phyloP scores from a whole-genome alignment of 2,888 invertebrate genomes.

The Rotaria socialis region DNA sequence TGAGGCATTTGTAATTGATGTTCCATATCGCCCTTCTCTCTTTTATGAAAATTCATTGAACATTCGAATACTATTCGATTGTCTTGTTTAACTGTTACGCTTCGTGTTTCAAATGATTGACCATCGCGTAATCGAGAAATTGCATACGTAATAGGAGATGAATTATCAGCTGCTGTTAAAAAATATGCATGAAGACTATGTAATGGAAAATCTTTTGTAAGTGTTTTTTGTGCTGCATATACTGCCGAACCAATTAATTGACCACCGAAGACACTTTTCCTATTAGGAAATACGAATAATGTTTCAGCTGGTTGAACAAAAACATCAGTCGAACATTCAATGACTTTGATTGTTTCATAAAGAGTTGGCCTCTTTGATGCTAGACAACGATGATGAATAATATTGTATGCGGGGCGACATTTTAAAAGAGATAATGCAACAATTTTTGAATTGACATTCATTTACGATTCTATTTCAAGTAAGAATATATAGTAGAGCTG shows the following conservation, averaged over 20 bases:
- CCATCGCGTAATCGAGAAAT: neutral
- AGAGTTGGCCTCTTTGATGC: neutral
- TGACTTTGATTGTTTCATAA: neutral
- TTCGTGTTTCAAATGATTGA: constrained; percentile 8
- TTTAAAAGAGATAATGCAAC: neutral
- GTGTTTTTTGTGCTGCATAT: neutral
- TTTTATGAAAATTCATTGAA: constrained; percentile 9
- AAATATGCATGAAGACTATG: constrained; percentile 10
- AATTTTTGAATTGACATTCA: neutral
- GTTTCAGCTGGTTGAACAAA: constrained; percentile 6
- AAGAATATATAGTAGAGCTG: too few species aligned
- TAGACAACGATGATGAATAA: neutral
- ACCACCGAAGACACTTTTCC: constrained; percentile 9
- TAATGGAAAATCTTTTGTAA: neutral
- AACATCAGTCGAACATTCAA: neutral
- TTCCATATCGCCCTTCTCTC: neutral
- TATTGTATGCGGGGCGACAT: neutral
- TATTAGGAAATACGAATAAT: neutral
- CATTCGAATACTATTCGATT: neutral
- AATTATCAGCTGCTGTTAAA: constrained; percentile 10
- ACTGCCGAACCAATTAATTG: neutral
- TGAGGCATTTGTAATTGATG: neutral
- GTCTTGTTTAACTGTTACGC: neutral
- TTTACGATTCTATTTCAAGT: neutral
- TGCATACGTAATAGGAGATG: neutral